These are phyloP conservation scores for Engystomops pustulosus DNA, from an alignment of 2,113 vertebrate species.

Conservation along the genomic window DNA sequence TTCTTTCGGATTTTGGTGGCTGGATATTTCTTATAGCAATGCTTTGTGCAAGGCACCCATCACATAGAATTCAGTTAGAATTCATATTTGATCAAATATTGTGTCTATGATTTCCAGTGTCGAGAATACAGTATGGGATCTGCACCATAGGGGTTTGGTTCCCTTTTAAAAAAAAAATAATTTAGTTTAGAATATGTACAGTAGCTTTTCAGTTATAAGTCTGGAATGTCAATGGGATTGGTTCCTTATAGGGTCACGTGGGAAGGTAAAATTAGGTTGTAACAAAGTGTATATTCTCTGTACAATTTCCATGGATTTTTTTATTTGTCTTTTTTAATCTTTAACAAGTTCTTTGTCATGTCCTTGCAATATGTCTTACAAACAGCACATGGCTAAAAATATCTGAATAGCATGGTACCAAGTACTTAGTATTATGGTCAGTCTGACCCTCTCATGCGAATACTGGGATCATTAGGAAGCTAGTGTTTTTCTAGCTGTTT, in stretches of 20 bases:
- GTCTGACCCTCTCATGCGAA: not conserved
- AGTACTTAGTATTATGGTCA: not conserved
- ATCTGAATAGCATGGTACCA: not conserved
- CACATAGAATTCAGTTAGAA: too few species aligned
- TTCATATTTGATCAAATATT: not conserved
- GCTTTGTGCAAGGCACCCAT: too few species aligned
- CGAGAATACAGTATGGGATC: not conserved
- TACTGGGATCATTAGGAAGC: conserved; percentile 13
- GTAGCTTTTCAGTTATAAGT: too few species aligned
- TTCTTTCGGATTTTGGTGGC: too few species aligned
- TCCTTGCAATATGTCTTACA: not conserved
- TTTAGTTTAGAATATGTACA: too few species aligned
- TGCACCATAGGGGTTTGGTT: not conserved
- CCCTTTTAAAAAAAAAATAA: too few species aligned
- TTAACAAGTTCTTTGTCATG: not conserved
- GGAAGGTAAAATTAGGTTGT: not conserved
- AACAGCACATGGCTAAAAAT: not conserved
- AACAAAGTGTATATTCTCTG: not conserved
- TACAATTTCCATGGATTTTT: not conserved
- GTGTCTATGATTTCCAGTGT: too few species aligned
- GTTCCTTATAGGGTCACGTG: not conserved
- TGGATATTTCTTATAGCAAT: too few species aligned
- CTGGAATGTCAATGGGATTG: not conserved
- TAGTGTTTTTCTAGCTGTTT: conserved; percentile 78
- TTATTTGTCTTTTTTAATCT: not conserved